Evolutionary conservation across 2,797 vertebrate species (phyloP), one percentile per base, ranked within the genome.

Genomic region (Coilia nasus): DNA sequence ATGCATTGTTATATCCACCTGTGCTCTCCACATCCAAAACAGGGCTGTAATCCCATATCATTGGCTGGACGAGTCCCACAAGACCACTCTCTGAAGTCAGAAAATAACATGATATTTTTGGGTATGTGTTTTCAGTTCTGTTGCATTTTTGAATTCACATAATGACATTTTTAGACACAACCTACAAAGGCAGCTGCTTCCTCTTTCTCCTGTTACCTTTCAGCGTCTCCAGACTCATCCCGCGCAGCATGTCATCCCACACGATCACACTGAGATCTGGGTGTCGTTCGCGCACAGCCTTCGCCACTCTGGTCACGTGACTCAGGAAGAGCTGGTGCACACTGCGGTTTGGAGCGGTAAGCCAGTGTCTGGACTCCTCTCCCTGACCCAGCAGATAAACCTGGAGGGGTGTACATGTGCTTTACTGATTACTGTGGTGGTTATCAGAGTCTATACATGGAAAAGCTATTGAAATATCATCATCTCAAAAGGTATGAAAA

Each of bases 201-300:
- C 19, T 78, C 17, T 78, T 14, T 78, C 21, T 11, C 3, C 3
- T 2, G 17, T 19, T 78, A 98, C 98, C 98, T 97, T 94, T 93
- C 60, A 99, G 90, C 0, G 93, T 94, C 59, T 96, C 94, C 67
- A 91, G 91, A n/a, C 92, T 95, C 86, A 98, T 96, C 44, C 87
- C 93, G 85, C 98, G 95, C 85, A 99, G 95, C 98, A 99, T 98
- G 89, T 99, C 98, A 3, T 99, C 98, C 98, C 98, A 99, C 93
- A 98, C 94, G 5, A 99, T 91, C 64, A 97, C 91, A 0, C 75
- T 96, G 59, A 97, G 93, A 9, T 86, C 54, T 0, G 98, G 96
- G 90, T 96, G 95, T 0, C 46, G 90, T 0, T 94, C 92, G 85
- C 88, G 93, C 88, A 98, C 83, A 0, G 91, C 94, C 84, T 91